phyloP scores from a whole-genome alignment of 2,888 invertebrate genomes.

The Brachyptera putata region DNA sequence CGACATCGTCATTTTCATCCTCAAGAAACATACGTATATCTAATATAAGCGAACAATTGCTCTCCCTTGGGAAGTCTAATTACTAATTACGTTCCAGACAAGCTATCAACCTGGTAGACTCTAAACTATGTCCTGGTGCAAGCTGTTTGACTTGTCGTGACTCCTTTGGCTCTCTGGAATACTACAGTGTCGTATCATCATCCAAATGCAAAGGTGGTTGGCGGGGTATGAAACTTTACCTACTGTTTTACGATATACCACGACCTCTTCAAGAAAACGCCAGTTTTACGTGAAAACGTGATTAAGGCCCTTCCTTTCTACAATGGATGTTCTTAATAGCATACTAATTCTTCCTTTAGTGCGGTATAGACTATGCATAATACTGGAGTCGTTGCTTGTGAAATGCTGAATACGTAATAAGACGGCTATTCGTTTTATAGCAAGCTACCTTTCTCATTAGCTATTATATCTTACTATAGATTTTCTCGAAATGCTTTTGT shows the following conservation, averaged over 20 bases:
- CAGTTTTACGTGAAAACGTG: constrained; percentile 1
- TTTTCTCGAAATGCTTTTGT: too few relatives aligned
- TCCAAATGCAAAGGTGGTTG: too few relatives aligned
- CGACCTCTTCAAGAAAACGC: neutral
- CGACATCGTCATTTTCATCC: constrained; percentile 1
- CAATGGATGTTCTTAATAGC: constrained; percentile 14
- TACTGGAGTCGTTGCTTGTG: neutral
- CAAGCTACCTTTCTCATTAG: neutral
- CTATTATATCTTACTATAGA: too few relatives aligned
- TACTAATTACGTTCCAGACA: too few relatives aligned
- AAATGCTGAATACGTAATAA: neutral
- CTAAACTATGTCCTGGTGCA: neutral
- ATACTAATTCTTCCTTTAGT: constrained; percentile 18
- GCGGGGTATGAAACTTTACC: constrained; percentile 3
- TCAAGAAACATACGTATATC: neutral
- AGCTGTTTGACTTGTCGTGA: too few relatives aligned
- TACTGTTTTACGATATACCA: constrained; percentile 3
- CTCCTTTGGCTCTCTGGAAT: too few relatives aligned
- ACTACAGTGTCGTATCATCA: too few relatives aligned
- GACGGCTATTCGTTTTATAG: neutral
- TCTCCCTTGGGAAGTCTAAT: neutral
- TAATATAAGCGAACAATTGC: constrained; percentile 2
- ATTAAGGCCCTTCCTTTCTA: neutral
- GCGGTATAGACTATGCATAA: constrained; percentile 1
- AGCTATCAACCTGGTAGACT: too few relatives aligned